Percentiles rank a stretch among this genome's conserved stretches.
These are phyloP conservation scores for Plemyria rubiginata DNA, from an alignment of 2,888 invertebrate species.

Conservation along the genomic window DNA sequence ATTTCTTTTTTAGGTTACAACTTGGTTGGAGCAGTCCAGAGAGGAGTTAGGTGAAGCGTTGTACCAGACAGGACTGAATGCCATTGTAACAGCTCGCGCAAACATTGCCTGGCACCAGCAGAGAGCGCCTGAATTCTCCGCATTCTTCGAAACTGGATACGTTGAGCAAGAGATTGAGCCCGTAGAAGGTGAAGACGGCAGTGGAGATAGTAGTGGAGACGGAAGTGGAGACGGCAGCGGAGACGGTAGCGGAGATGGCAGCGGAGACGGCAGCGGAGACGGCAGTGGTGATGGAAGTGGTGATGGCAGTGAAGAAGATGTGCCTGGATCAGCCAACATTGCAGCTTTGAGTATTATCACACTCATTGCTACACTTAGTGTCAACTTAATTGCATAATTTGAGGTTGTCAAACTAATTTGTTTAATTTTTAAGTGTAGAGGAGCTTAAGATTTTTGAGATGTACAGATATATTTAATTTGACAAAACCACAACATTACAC, in stretches of 20 bases:
- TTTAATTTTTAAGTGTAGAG: not conserved
- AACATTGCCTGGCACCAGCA: conserved; percentile 61
- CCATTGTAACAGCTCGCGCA: conserved; percentile 51
- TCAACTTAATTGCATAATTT: conserved; percentile 48
- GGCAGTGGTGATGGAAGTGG: not conserved
- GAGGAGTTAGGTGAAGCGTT: conserved; percentile 51
- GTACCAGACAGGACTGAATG: conserved; percentile 54
- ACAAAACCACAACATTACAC: not conserved
- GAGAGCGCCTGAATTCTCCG: conserved; percentile 58
- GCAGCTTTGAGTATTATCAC: conserved; percentile 59
- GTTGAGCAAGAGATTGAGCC: conserved; percentile 47
- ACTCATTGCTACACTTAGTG: conserved; percentile 54
- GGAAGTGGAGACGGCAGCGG: conserved; percentile 14
- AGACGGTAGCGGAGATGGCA: not conserved
- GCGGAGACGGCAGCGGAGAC: conserved; percentile 1
- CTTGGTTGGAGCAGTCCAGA: conserved; percentile 60
- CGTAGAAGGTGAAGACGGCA: not conserved
- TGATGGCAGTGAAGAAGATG: not conserved
- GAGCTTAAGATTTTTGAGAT: not conserved
- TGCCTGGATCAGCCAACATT: conserved; percentile 56
- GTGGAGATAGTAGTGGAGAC: conserved; percentile 7
- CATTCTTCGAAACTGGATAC: conserved; percentile 68
- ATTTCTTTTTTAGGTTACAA: conserved; percentile 54
- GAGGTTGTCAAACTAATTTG: not conserved
- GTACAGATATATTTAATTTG: not conserved